These are phyloP conservation scores for Cardiocondyla obscurior DNA, from an alignment of 1,140 invertebrate genomes.

Conservation along the genomic window DNA sequence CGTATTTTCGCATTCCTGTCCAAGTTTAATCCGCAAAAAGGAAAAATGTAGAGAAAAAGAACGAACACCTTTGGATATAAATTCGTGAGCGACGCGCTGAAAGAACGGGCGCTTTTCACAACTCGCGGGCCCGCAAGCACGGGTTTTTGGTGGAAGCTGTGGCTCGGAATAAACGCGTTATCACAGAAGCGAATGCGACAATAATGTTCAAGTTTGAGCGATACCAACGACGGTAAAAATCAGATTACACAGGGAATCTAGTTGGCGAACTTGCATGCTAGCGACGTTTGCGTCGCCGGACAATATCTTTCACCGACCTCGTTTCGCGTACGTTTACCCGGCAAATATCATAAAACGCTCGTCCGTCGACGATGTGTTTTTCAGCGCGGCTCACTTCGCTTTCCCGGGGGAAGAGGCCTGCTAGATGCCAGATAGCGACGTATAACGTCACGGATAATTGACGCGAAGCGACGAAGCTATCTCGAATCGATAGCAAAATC, in stretches of 20 bases:
- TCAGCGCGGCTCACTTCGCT: not conserved
- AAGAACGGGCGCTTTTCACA: conserved; percentile 11
- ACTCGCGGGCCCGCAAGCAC: not conserved
- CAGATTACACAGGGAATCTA: conserved; percentile 41
- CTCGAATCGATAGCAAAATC: conserved; percentile 3
- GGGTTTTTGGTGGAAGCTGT: conserved; percentile 13
- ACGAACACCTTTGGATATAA: not conserved
- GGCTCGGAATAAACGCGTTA: conserved; percentile 27
- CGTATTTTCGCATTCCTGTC: conserved; percentile 26
- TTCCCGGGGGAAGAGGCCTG: not conserved
- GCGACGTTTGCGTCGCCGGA: conserved; percentile 14
- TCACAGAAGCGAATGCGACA: conserved; percentile 15
- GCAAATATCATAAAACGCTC: conserved; percentile 39
- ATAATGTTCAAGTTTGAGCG: conserved; percentile 42
- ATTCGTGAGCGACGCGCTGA: not conserved
- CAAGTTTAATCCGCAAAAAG: conserved; percentile 34
- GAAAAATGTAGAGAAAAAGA: not conserved
- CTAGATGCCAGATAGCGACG: conserved; percentile 20
- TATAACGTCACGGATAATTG: conserved; percentile 41
- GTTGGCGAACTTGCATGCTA: conserved; percentile 39
- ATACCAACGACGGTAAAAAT: conserved; percentile 35
- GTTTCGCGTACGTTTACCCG: not conserved
- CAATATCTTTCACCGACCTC: conserved; percentile 31
- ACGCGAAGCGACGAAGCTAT: conserved; percentile 33
- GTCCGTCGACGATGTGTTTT: conserved; percentile 32